phyloP scores from a whole-genome alignment of 1,140 invertebrate species.

The Polypedilum pembai region DNA sequence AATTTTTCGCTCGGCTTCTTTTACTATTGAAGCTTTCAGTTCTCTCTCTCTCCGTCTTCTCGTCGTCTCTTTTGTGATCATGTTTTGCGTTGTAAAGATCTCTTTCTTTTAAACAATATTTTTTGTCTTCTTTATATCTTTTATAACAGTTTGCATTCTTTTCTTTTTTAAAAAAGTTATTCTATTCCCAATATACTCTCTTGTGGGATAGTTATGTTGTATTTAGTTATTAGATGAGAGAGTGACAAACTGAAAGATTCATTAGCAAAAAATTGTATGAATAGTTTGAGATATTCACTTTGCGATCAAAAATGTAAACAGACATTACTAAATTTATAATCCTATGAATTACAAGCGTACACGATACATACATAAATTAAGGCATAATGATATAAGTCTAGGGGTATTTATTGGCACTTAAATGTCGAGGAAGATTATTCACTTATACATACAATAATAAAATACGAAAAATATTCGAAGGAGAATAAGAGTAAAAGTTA shows the following conservation, averaged over 20 bases:
- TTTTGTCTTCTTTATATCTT: neutral
- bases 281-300: no score
- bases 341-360: neutral
- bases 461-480: neutral
- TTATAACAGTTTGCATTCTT: neutral
- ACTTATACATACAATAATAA: neutral
- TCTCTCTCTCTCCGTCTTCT: neutral
- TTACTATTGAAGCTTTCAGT: neutral
- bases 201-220: no score
- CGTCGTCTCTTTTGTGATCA: constrained; percentile 4
- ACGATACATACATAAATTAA: neutral
- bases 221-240: no score
- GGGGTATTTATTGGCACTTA: constrained; percentile 8
- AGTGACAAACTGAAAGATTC: no score
- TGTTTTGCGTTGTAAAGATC: neutral
- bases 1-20: constrained; percentile 13
- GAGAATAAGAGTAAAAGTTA: neutral
- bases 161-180: neutral
- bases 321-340: neutral
- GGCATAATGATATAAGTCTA: neutral
- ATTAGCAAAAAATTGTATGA: no score
- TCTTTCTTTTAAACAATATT: neutral
- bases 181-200: neutral
- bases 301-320: no score
- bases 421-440: constrained; percentile 17